phyloP scores from a whole-genome alignment of 2,888 invertebrate genomes.

The Gymnoscelis rufifasciata region DNA sequence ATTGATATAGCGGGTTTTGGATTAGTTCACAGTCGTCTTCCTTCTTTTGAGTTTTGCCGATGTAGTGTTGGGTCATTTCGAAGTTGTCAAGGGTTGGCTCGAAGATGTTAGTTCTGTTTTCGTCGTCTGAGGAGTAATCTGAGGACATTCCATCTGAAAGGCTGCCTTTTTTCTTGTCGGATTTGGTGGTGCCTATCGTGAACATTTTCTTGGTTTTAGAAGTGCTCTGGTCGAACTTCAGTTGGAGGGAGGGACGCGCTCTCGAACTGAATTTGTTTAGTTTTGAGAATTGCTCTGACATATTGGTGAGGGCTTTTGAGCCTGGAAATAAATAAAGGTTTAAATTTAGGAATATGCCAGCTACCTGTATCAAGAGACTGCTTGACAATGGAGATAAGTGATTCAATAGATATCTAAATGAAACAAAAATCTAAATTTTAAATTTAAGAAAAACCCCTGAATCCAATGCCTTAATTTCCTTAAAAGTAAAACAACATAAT shows the following conservation, averaged over 20 bases:
- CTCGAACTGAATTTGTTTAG: conserved; percentile 84
- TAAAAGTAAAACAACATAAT: too few species aligned
- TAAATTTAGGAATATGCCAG: too few species aligned
- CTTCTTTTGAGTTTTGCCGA: conserved; percentile 53
- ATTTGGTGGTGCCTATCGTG: conserved; percentile 66
- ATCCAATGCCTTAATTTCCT: too few species aligned
- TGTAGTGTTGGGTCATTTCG: conserved; percentile 71
- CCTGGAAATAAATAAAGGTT: conserved; percentile 64
- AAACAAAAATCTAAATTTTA: too few species aligned
- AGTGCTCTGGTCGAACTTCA: conserved; percentile 68
- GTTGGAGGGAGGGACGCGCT: conserved; percentile 71
- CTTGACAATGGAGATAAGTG: too few species aligned
- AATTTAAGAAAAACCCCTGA: too few species aligned
- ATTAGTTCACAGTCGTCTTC: conserved; percentile 67
- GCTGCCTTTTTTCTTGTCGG: conserved; percentile 80
- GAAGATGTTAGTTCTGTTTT: conserved; percentile 69
- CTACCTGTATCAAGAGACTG: too few species aligned
- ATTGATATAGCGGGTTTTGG: conserved; percentile 69
- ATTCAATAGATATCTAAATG: too few species aligned
- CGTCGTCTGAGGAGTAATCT: conserved; percentile 76
- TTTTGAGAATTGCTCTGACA: conserved; percentile 92
- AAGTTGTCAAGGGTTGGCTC: conserved; percentile 74
- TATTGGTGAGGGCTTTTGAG: conserved; percentile 90
- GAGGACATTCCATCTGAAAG: conserved; percentile 82
- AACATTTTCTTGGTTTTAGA: conserved; percentile 72